These are phyloP conservation scores for Mus spretus DNA, from an alignment of 2,797 vertebrate genomes.

Conservation along the genomic window DNA sequence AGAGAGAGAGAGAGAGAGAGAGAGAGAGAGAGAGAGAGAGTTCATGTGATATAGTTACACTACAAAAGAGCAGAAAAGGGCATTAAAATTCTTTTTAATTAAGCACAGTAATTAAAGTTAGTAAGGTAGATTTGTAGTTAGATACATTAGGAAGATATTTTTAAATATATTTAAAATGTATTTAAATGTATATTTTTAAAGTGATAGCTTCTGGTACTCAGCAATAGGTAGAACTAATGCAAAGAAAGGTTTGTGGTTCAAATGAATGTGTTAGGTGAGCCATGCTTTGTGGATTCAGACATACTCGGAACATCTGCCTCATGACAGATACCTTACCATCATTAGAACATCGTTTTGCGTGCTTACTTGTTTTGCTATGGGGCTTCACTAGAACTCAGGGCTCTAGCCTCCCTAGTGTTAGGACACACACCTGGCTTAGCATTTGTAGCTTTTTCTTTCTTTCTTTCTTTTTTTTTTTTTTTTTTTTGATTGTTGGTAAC, in stretches of 20 bases:
- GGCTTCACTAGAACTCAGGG: neutral
- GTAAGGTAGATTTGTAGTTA: neutral
- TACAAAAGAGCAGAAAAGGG: neutral
- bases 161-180: too few species aligned
- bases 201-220: neutral
- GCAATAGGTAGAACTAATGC: neutral
- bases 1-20: too few species aligned
- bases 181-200: neutral
- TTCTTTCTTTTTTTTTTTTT: neutral
- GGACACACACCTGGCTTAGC: neutral
- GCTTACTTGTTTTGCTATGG: neutral
- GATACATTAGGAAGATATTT: neutral
- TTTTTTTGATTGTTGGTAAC: neutral
- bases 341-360: neutral
- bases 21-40: too few species aligned
- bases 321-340: neutral
- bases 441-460: neutral
- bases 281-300: neutral
- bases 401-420: neutral
- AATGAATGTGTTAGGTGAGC: neutral
- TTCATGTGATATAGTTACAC: neutral
- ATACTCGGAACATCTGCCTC: neutral
- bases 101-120: conserved; percentile 3
- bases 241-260: conserved; percentile 19
- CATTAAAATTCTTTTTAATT: conserved; percentile 9